Base-by-base conservation (phyloP, 2,113 vertebrate genomes). In the Rallus limicola region DNA sequence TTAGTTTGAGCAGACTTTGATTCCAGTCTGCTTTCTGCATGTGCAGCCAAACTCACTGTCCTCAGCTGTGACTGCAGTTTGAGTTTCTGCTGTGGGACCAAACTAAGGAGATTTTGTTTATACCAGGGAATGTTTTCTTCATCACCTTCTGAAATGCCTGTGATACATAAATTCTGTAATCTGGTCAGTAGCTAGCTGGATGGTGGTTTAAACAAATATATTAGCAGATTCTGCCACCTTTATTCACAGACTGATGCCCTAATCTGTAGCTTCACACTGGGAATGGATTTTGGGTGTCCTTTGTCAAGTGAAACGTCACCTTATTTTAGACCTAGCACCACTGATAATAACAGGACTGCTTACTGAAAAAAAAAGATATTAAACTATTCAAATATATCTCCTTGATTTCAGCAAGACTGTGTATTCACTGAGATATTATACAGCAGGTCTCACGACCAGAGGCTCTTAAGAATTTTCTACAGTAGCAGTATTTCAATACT, bases 401-500 rank as follows among this genome's bases (percentile, higher is more conserved):
- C 28, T 46, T 63, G 36, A 72, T 68, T 92, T 88, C 59, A 80
- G 68, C 59, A 86, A 76, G 64, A 15, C 62, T 89, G 24, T 82
- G 29, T 59, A 48, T 59, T 77, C n/a, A 68, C 58, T 88, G 79
- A 71, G 67, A 33, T 68, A 56, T 84, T 59, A 29, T n/a, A 56
- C 20, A 79, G 17, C 33, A 67, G 21, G 24, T 70, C 86, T 93
- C 74, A 89, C 85, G 69, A 62, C 24, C 40, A 52, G 53, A 53
- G 25, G 23, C 59, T 72, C 58, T 78, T 36, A 50, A 38, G 44
- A 79, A 33, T 64, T 91, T 81, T 81, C 60, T 65, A 58, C 89
- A 88, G 95, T 96, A 97, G 97, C 97, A 98, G 95, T 97, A 97
- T 96, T 96, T 96, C 92, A 91, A 92, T 96, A 88, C 44, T 93